Percentiles rank a stretch among this genome's conserved stretches.
Conservation (phyloP, 2,888 invertebrate species). For the Phortica okadai region DNA sequence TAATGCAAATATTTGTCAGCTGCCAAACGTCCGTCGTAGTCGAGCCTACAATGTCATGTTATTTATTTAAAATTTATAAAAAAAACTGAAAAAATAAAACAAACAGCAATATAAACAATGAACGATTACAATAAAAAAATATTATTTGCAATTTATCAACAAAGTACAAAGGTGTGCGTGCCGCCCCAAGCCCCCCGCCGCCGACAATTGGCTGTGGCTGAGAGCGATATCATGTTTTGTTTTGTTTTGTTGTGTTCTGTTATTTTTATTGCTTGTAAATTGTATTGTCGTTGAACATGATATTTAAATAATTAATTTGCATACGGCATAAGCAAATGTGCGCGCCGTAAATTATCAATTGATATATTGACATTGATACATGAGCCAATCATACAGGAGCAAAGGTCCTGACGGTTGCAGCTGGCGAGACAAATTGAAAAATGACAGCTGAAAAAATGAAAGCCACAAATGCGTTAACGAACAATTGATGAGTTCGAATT, state of each 20-base stretch:
- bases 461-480: not conserved
- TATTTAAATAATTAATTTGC: conserved; percentile 65
- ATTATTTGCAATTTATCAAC: not conserved
- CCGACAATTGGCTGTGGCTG: not conserved
- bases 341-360: not conserved
- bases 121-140: not conserved
- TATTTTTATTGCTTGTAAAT: conserved; percentile 44
- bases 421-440: not conserved
- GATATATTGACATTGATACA: conserved; percentile 3
- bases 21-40: conserved; percentile 43
- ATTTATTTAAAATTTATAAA: conserved; percentile 70
- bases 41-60: conserved; percentile 27
- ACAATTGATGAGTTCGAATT: not conserved
- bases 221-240: not conserved
- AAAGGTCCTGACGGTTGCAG: not conserved
- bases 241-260: not conserved
- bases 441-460: not conserved
- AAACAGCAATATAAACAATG: not conserved
- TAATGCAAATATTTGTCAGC: conserved; percentile 65
- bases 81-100: conserved; percentile 43
- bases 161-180: not conserved
- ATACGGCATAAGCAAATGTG: conserved; percentile 43
- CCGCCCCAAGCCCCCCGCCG: not conserved
- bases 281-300: conserved; percentile 56
- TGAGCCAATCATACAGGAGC: not conserved